These are phyloP conservation scores for Acleris emargana DNA, from an alignment of 2,888 invertebrate species.

Conservation along the genomic window DNA sequence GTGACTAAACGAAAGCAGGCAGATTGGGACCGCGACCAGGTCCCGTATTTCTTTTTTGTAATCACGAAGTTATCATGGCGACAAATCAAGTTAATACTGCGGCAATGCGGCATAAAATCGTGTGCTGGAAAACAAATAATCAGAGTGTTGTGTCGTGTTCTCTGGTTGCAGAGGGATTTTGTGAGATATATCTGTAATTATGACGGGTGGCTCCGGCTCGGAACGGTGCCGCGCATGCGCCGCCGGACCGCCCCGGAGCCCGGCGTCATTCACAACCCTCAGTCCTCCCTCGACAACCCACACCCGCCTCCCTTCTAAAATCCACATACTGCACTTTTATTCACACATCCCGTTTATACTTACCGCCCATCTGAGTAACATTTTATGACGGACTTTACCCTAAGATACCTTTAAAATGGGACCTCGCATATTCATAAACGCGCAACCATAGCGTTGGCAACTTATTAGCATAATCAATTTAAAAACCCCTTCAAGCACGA, in stretches of 20 bases:
- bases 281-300: conserved; percentile 37
- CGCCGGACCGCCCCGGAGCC: conserved; percentile 52
- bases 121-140: conserved; percentile 50
- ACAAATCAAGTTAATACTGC: conserved; percentile 36
- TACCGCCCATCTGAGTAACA: conserved; percentile 14
- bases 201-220: conserved; percentile 44
- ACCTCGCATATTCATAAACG: conserved; percentile 6
- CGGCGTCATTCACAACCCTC: conserved; percentile 57
- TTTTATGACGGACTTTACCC: conserved; percentile 10
- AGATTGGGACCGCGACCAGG: conserved; percentile 8
- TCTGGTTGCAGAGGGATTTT: conserved; percentile 49
- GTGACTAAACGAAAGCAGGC: conserved; percentile 24
- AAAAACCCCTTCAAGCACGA: conserved; percentile 10
- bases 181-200: conserved; percentile 57
- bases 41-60: conserved; percentile 29
- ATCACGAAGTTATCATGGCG: conserved; percentile 31
- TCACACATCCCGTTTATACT: conserved; percentile 40
- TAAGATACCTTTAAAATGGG: conserved; percentile 7
- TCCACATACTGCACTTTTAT: conserved; percentile 54
- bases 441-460: conserved; percentile 7
- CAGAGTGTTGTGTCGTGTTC: conserved; percentile 43
- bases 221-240: conserved; percentile 32
- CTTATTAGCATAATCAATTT: conserved; percentile 14
- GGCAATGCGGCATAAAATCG: conserved; percentile 52
- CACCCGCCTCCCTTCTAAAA: conserved; percentile 34